phyloP scores from a whole-genome alignment of 2,113 vertebrate species.

The Mystacornis crossleyi region DNA sequence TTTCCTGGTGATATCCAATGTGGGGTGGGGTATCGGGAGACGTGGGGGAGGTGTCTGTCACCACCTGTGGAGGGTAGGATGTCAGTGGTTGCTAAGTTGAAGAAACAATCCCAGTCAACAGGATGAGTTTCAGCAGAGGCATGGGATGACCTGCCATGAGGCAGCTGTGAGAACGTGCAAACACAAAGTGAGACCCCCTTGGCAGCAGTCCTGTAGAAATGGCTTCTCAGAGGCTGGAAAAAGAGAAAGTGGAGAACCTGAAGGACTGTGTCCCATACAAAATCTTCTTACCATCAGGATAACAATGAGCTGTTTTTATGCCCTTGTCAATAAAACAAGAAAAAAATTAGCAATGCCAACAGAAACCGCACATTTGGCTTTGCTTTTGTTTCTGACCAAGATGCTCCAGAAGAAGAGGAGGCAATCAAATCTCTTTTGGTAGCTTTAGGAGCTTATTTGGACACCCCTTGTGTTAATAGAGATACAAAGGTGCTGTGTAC shows the following conservation, averaged over 20 bases:
- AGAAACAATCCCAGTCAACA: not conserved
- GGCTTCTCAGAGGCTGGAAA: not conserved
- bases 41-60: not conserved
- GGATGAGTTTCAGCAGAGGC: not conserved
- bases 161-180: not conserved
- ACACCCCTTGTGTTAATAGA: not conserved
- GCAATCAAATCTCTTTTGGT: not conserved
- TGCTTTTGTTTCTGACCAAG: not conserved
- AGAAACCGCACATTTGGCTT: not conserved
- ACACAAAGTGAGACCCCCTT: not conserved
- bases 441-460: not conserved
- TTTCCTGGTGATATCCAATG: accelerated
- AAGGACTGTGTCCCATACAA: not conserved
- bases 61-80: not conserved
- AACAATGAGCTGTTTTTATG: not conserved
- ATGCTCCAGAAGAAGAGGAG: not conserved
- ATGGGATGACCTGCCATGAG: not conserved
- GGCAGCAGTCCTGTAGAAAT: not conserved
- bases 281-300: not conserved
- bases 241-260: not conserved
- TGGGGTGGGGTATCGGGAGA: not conserved
- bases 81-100: not conserved
- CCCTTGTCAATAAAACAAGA: not conserved
- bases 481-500: not conserved
- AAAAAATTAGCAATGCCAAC: accelerated